Base-by-base conservation (phyloP, 2,113 vertebrate genomes). In the Crocuta crocuta region DNA sequence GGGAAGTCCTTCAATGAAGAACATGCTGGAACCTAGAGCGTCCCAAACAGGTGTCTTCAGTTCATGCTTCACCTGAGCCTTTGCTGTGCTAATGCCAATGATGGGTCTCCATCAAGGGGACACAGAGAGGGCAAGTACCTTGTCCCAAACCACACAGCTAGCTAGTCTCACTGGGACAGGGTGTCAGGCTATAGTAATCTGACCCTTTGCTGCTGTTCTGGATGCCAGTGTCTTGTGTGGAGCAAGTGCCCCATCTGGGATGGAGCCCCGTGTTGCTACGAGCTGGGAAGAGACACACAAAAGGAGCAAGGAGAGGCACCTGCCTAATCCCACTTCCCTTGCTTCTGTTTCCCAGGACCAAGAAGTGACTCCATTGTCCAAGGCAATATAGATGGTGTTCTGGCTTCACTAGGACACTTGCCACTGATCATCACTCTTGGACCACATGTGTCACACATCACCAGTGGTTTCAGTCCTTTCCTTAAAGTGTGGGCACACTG, bases 281-380 rank as follows among this genome's bases (percentile, higher is more conserved):
- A 11, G 10, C 4, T 5, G 83, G 39, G 13, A 9, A 26, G 24
- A 55, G 48, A 13, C 13, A 17, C 2, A 6, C 76, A 43, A 33
- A 28, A 4, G 24, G 8, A 9, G 28, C 0, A 0, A 17, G 13
- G 70, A 11, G 13, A 61, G 24, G 2, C 9, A 4, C 26, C n/a
- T 10, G 7, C 8, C 5, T 48, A 6, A 66, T 9, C 31, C 19
- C 23, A 0, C 33, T 50, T 63, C 61, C 43, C 43, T 55, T 12
- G 26, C 19, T 61, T 50, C 68, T 61, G 26, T n/a, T 61, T 73
- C 16, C 63, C 35, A 10, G 6, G 86, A 65, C 45, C 17, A 19
- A n/a, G 78, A 50, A 23, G 10, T 12, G n/a, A 45, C 24, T 24
- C 74, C 21, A 35, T 10, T 45, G 26, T 58, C 58, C 11, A 3